Conservation (phyloP, 2,113 vertebrate genomes). For the Hyperoodon ampullatus region DNA sequence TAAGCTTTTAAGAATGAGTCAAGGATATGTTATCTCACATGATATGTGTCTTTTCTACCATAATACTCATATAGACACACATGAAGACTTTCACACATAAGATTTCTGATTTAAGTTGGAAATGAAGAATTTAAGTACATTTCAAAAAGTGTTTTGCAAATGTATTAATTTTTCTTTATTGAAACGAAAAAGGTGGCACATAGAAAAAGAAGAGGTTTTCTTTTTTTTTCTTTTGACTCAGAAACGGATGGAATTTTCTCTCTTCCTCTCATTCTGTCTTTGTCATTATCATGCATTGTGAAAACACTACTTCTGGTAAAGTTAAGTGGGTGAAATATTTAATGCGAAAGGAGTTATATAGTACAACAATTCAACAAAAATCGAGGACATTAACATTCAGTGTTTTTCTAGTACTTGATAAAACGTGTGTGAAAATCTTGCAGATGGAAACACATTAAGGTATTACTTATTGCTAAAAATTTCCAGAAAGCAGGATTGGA, state of each 20-base stretch:
- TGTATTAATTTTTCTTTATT: constrained; percentile 34
- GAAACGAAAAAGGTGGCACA: not conserved
- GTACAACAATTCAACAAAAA: constrained; percentile 48
- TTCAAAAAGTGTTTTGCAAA: not conserved
- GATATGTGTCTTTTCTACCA: not conserved
- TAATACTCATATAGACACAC: too few species aligned
- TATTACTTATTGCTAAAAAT: constrained; percentile 64
- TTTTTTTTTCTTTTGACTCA: not conserved
- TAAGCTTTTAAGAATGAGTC: not conserved
- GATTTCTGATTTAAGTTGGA: not conserved
- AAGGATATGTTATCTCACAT: not conserved
- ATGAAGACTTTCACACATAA: not conserved
- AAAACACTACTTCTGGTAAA: constrained; percentile 51
- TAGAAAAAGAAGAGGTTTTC: not conserved
- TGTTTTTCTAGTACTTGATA: constrained; percentile 64
- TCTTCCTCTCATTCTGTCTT: not conserved
- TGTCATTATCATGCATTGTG: not conserved
- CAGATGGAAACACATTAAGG: constrained; percentile 72
- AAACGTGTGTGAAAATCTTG: constrained; percentile 72
- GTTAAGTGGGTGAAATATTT: constrained; percentile 46
- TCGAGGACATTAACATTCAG: constrained; percentile 39
- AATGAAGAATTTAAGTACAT: constrained; percentile 15
- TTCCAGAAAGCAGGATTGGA: constrained; percentile 41
- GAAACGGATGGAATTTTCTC: not conserved
- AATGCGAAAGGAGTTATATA: constrained; percentile 1